Percentiles rank a stretch among this genome's conserved stretches.
Evolutionary conservation across 2,797 vertebrate genomes (phyloP).

Genomic region (Gorsachius magnificus): DNA sequence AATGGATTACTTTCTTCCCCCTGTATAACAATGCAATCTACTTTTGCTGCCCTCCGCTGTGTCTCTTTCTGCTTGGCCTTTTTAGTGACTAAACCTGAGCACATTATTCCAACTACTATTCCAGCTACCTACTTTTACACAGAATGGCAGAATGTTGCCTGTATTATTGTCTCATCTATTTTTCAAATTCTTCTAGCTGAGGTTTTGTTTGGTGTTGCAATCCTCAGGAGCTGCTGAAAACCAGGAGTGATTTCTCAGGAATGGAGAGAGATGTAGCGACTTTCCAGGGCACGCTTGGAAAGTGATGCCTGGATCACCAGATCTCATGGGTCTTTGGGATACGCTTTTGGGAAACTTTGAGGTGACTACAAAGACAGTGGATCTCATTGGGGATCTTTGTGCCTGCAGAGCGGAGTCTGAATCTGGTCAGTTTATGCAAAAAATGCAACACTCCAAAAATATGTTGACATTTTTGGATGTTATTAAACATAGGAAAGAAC

Average conservation of each 20-base stretch:
- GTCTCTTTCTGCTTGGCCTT: conserved; percentile 24
- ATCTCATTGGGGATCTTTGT: neutral
- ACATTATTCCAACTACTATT: neutral
- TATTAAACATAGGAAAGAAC: conserved; percentile 53
- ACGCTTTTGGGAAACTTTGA: neutral
- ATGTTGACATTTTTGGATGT: neutral
- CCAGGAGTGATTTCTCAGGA: neutral
- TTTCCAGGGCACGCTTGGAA: neutral
- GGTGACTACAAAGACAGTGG: neutral
- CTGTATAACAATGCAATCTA: neutral
- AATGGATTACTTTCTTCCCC: conserved; percentile 32
- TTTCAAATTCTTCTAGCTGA: neutral
- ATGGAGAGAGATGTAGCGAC: neutral
- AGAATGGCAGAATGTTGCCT: neutral
- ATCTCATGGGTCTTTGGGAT: neutral
- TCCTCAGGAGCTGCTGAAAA: neutral
- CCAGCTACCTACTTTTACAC: neutral
- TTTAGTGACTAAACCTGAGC: conserved; percentile 23
- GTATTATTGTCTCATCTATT: neutral
- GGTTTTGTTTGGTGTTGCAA: neutral
- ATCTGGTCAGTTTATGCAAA: neutral
- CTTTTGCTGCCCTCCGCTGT: neutral
- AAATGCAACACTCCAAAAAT: conserved; percentile 1
- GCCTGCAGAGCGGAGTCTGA: neutral
- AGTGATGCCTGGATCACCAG: neutral